Evolutionary conservation across 2,888 invertebrate species (phyloP), one percentile per base, ranked within the genome.

Genomic region (Pachycephus smyrnensis): DNA sequence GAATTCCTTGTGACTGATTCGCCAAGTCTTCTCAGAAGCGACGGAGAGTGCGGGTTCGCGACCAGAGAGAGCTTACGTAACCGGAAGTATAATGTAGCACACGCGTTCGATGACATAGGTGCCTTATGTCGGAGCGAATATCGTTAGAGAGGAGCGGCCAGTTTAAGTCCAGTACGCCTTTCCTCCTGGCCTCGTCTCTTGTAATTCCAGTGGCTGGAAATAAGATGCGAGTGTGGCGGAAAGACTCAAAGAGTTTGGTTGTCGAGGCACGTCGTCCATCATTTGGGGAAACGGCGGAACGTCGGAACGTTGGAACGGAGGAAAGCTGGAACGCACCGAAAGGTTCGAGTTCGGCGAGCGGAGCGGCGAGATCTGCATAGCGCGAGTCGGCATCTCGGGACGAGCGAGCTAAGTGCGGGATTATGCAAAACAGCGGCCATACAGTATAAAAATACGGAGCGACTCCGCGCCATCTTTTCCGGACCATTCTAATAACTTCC

Each of bases 391-490:
- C 89, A 89, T 90, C 89, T 89, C 89, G 88, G 89, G 89, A 89
- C 89, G 90, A 89, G 88, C 90, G 90, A 90, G 90, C 91, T 91
- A 91, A 92, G 92, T 91, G 91, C 91, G 87, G 90, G 91, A 92
- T 92, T 92, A 92, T 92, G 92, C 90, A 92, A 92, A 92, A 88
- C 90, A 92, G 90, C 87, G 90, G 89, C 91, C 91, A 91, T 91
- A 91, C 90, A 92, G 90, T 91, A 91, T 91, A 92, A 91, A 92
- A 92, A 91, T 92, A 92, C 92, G 92, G 92, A 91, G 91, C 91
- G 89, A 90, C 92, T 92, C 92, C 85, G 88, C 91, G 91, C 91
- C 91, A 91, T 92, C 91, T 92, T 92, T 91, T 92, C 92, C 92
- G 91, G 91, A 90, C 91, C 90, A 91, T 92, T 91, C 92, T 91